Evolutionary conservation across 2,888 invertebrate species (phyloP), one percentile per base, ranked within the genome.

Genomic region (Phaedon cochleariae): DNA sequence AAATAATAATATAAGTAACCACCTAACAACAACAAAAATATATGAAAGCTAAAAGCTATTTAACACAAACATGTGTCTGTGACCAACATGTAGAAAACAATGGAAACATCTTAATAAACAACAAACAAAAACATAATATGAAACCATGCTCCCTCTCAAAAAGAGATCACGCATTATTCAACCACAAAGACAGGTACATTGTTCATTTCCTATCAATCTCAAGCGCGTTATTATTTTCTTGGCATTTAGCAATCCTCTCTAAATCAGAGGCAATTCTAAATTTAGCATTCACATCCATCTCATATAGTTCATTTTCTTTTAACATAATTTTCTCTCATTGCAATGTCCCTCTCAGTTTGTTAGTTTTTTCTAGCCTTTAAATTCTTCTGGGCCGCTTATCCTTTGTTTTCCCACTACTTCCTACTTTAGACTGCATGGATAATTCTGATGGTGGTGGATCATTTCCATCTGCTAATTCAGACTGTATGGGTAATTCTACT

Each of bases 281-380:
- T 48, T 48, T 48, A 20, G 48, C 48, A 20, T 17, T 48, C 10
- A 51, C n/a, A 22, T 51, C 51, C 20, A 15, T n/a, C n/a, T 51
- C 51, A 51, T 22, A 51, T 22, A 22, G 51, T 22, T 51, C 6
- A 51, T 51, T 51, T 51, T 15, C 12, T 51, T 2, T 51, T 51
- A n/a, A 21, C 20, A 51, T 51, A 51, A 6, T 6, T 26, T 26
- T 26, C 6, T 26, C 26, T 26, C 26, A 26, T 26, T 26, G 26
- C 26, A 4, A 26, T 26, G 6, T 26, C 26, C 26, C 26, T 26
- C 26, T 26, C 26, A 4, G 26, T 26, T 6, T 26, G 26, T 6
- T 48, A 1, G 48, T 48, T 48, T 51, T 21, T 22, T 51, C 22
- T 2, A 51, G 51, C 26, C 51, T 51, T 20, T 51, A 15, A 12